Conservation (phyloP, 2,113 vertebrate genomes). For the Pampusana beccarii region DNA sequence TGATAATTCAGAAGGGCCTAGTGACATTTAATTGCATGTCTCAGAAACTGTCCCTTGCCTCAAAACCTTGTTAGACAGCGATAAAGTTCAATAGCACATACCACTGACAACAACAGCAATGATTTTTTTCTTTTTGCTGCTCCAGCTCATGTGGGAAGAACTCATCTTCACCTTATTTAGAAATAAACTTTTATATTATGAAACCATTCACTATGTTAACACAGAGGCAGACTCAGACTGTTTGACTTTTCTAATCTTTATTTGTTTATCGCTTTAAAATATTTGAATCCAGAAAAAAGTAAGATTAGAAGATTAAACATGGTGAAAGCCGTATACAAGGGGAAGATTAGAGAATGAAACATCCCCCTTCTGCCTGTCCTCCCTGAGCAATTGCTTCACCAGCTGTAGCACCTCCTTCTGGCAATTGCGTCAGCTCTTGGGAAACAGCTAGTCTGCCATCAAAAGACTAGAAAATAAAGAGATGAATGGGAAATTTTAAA, state of each 20-base stretch:
- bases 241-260: slow-evolving; percentile 70
- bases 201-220: slow-evolving; percentile 58
- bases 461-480: neutral
- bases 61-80: neutral
- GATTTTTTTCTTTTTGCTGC: neutral
- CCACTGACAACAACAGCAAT: neutral
- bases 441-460: neutral
- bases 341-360: slow-evolving; percentile 28
- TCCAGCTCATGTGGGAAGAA: neutral
- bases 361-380: neutral
- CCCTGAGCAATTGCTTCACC: neutral
- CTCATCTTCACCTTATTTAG: slow-evolving; percentile 76
- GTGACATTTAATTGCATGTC: neutral
- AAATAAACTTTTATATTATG: slow-evolving; percentile 64
- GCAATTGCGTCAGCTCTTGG: neutral
- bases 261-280: slow-evolving; percentile 74
- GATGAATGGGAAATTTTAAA: neutral
- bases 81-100: neutral
- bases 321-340: slow-evolving; percentile 33
- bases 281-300: slow-evolving; percentile 61
- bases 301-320: slow-evolving; percentile 67
- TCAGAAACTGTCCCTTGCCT: slow-evolving; percentile 16
- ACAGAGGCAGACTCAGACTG: slow-evolving; percentile 50
- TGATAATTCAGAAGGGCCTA: neutral
- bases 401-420: neutral